A percentile compares a stretch with the other conserved stretches of the same genome.
phyloP scores from a whole-genome alignment of 2,797 vertebrate species.

The Poecilia gillii region DNA sequence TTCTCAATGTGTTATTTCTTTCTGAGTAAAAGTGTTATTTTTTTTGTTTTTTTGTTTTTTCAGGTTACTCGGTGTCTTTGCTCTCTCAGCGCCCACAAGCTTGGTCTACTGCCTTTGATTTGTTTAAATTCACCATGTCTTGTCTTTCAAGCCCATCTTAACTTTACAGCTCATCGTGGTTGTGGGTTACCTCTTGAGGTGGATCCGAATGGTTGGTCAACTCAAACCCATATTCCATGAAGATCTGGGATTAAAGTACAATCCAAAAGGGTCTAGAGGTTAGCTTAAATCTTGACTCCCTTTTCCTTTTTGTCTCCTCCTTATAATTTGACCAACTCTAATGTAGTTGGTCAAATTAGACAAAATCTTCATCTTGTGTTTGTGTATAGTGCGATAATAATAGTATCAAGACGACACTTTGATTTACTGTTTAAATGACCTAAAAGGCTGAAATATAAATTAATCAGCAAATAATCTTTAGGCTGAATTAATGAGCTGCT shows the following conservation, averaged over 20 bases:
- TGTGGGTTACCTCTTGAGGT: background rate
- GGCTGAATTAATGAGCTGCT: slow-evolving; percentile 6
- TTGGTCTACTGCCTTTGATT: background rate
- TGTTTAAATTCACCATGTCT: background rate
- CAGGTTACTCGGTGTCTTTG: background rate
- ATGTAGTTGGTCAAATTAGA: background rate
- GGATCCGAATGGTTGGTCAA: background rate
- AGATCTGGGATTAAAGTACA: background rate
- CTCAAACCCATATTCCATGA: background rate
- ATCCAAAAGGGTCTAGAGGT: background rate
- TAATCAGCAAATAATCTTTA: background rate
- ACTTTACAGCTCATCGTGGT: background rate
- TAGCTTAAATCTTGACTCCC: background rate
- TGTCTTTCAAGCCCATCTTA: background rate
- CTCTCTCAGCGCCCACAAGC: background rate
- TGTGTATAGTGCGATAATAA: background rate
- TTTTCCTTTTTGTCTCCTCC: background rate
- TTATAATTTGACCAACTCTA: slow-evolving; percentile 2
- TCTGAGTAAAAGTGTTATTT: background rate
- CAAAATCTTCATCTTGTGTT: background rate
- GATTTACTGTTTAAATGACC: background rate
- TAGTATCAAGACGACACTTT: background rate
- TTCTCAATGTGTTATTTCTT: too few species aligned
- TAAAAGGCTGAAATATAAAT: background rate
- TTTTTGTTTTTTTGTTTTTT: too few species aligned